These are phyloP conservation scores for Prunella himalayana DNA, from an alignment of 2,113 vertebrate species.

Conservation along the genomic window DNA sequence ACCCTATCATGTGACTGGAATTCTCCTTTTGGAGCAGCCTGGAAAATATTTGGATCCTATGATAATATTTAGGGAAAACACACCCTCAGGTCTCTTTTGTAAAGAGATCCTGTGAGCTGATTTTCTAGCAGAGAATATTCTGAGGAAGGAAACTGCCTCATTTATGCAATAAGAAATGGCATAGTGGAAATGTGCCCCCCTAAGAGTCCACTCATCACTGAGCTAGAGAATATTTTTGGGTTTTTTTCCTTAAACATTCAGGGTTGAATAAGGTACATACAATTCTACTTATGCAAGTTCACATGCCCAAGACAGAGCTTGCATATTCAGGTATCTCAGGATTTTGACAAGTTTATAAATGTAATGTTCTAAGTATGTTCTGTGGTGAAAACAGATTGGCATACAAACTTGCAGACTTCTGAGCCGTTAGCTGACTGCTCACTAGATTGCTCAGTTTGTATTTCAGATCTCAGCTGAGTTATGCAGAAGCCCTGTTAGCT, in stretches of 20 bases:
- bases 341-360: background rate
- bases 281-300: background rate
- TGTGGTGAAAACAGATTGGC: background rate
- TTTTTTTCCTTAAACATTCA: background rate
- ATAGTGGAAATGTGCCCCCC: accelerated
- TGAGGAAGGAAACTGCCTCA: background rate
- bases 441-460: background rate
- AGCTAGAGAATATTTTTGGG: background rate
- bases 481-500: background rate
- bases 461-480: background rate
- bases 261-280: background rate
- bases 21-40: background rate
- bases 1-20: background rate
- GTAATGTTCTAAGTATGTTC: background rate
- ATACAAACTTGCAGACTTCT: background rate
- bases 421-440: background rate
- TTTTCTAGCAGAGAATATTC: background rate
- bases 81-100: background rate
- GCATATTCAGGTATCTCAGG: background rate
- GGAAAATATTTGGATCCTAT: background rate
- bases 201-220: background rate
- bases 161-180: background rate
- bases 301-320: background rate
- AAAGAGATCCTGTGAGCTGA: background rate
- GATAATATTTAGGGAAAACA: background rate